Evolutionary conservation across 1,140 invertebrate species (phyloP), one percentile per base, ranked within the genome.

Genomic region (Plutomurus gul): DNA sequence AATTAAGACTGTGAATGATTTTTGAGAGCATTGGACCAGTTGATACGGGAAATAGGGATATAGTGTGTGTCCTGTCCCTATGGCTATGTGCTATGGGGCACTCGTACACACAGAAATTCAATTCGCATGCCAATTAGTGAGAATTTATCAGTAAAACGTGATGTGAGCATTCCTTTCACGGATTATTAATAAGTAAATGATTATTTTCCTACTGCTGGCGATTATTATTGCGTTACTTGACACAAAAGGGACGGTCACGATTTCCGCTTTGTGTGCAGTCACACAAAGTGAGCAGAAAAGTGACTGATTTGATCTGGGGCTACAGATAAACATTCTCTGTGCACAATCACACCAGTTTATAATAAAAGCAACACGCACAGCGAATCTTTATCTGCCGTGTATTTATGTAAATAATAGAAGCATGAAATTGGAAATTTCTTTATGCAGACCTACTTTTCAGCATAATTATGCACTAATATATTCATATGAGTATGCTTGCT

Each of bases 231-330:
- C 13, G 27, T n/a, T 65, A 16, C 56, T 25, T 51, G 25, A 51
- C 4, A 33, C 30, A 25, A 33, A 65, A 30, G 27, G 18, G 25
- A 36, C 30, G 30, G 18, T 65, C 56, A 65, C 56, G 56, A 65
- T 65, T 65, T 65, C 56, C 56, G 56, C 56, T 65, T 65, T 65
- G 56, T 65, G n/a, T n/a, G n/a, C 27, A 10, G 39, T 43, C 7
- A 3, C 39, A 43, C 39, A 43, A 43, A 43, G 39, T 4, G n/a
- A n/a, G n/a, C 39, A 13, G 2, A 43, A 43, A 65, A 33, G 7
- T 65, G 56, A 65, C 36, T 65, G 56, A 65, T 65, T 65, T 65
- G 56, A 65, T 65, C 56, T 65, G 18, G 56, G n/a, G 56, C 25
- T 33, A 3, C 25, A 33, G 56, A 65, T 65, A 65, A 65, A 65